These are phyloP conservation scores for Shinisaurus crocodilurus DNA, from an alignment of 2,113 vertebrate species.

Conservation along the genomic window DNA sequence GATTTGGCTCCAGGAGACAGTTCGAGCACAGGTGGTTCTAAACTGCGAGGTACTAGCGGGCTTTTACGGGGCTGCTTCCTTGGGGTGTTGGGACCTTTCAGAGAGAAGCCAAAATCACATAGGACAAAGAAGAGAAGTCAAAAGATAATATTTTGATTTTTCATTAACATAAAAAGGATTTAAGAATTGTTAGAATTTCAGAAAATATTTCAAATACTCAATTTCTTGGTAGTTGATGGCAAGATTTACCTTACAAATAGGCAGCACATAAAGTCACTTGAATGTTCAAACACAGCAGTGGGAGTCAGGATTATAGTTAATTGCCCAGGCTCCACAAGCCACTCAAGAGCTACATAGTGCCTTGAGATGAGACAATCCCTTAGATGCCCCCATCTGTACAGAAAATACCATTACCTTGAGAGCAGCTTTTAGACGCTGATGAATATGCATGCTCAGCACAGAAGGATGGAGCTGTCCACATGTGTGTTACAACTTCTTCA, in stretches of 20 bases:
- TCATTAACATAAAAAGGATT: conserved; percentile 1
- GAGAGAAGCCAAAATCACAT: conserved; percentile 8
- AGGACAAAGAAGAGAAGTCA: conserved; percentile 37
- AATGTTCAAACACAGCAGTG: neutral
- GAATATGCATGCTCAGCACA: conserved; percentile 97
- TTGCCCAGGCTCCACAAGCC: neutral
- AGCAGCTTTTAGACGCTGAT: conserved; percentile 95
- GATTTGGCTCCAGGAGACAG: conserved; percentile 91
- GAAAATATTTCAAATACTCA: neutral
- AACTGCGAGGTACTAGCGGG: conserved; percentile 92
- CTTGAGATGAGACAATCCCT: neutral
- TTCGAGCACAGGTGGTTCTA: conserved; percentile 95
- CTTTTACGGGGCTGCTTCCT: conserved; percentile 97
- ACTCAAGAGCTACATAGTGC: neutral
- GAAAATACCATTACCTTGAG: conserved; percentile 84
- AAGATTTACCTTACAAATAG: neutral
- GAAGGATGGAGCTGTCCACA: conserved; percentile 96
- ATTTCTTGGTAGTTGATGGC: neutral
- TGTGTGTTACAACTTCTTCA: conserved; percentile 98
- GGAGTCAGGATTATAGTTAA: neutral
- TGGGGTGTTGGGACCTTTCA: conserved; percentile 85
- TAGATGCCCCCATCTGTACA: neutral
- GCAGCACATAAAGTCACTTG: neutral
- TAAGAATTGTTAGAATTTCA: conserved; percentile 1
- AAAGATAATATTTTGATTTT: neutral